Conservation (phyloP, 2,888 invertebrate species). For the Prosapia bicincta region DNA sequence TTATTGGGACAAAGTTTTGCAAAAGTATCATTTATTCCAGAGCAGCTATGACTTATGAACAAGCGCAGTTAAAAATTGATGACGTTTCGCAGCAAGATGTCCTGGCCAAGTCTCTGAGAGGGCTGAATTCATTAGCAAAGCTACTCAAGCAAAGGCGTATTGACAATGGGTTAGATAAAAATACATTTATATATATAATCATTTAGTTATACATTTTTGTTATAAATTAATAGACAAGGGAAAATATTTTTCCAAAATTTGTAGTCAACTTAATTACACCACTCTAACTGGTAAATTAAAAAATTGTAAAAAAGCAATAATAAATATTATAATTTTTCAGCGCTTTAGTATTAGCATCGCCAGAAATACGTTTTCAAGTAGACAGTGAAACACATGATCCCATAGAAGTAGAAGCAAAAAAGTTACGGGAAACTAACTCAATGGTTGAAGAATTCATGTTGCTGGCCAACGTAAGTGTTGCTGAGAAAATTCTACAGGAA, state of each 20-base stretch:
- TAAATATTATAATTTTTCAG: conserved; percentile 51
- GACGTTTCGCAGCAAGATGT: conserved; percentile 67
- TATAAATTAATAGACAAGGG: no score
- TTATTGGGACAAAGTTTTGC: conserved; percentile 75
- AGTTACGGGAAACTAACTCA: conserved; percentile 91
- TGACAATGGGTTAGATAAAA: conserved; percentile 73
- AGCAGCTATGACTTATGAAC: conserved; percentile 94
- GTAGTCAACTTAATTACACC: no score
- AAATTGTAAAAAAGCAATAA: no score
- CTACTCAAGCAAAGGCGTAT: conserved; percentile 79
- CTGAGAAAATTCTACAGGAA: conserved; percentile 77
- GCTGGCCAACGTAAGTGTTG: conserved; percentile 91
- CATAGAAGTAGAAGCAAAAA: conserved; percentile 90
- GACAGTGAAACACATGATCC: conserved; percentile 97
- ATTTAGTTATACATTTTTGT: no score
- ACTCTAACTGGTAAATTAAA: no score
- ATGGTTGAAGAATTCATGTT: conserved; percentile 99
- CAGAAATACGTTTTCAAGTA: conserved; percentile 92
- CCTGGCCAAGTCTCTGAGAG: conserved; percentile 71
- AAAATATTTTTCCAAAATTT: no score
- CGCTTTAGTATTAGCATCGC: conserved; percentile 89
- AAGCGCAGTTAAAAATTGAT: conserved; percentile 93
- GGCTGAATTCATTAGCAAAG: conserved; percentile 85
- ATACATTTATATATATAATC: no score
- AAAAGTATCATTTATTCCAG: conserved; percentile 91